Evolutionary conservation across 2,888 invertebrate genomes (phyloP).

Genomic region (Stenchaetothrips biformis): DNA sequence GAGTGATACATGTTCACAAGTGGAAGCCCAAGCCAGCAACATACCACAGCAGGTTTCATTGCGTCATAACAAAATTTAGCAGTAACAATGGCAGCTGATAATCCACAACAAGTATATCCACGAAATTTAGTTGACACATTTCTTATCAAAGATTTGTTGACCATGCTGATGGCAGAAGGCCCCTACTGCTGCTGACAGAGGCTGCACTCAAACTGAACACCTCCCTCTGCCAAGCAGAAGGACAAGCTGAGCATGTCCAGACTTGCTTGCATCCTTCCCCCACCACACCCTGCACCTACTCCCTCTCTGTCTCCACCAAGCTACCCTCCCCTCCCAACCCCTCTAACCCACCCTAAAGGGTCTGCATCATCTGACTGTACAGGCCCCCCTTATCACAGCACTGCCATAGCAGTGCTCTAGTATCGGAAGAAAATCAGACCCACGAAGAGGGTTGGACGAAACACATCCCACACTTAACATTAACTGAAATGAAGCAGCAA

Average conservation of each 20-base stretch:
- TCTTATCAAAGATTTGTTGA: neutral
- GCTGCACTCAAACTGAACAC: too few species aligned
- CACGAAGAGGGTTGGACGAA: too few species aligned
- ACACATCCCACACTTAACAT: too few species aligned
- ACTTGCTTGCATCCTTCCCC: neutral
- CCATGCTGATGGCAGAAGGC: neutral
- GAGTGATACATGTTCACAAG: too few species aligned
- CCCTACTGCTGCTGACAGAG: too few species aligned
- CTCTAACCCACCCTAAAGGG: neutral
- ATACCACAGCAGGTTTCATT: neutral
- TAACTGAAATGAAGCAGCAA: too few species aligned
- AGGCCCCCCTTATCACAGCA: too few species aligned
- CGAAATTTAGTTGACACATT: neutral
- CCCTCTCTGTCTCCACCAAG: neutral
- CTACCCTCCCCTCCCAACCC: neutral
- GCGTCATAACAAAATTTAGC: neutral
- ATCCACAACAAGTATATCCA: neutral
- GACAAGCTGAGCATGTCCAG: neutral
- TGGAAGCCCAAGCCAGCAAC: neutral
- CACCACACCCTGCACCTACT: neutral
- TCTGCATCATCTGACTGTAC: too few species aligned
- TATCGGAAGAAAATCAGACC: too few species aligned
- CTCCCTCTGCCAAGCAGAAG: too few species aligned
- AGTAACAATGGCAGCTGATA: constrained; percentile 8
- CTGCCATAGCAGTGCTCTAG: too few species aligned